These are phyloP conservation scores for Gnathonemus longibarbis DNA, from an alignment of 2,113 vertebrate genomes.

Conservation along the genomic window DNA sequence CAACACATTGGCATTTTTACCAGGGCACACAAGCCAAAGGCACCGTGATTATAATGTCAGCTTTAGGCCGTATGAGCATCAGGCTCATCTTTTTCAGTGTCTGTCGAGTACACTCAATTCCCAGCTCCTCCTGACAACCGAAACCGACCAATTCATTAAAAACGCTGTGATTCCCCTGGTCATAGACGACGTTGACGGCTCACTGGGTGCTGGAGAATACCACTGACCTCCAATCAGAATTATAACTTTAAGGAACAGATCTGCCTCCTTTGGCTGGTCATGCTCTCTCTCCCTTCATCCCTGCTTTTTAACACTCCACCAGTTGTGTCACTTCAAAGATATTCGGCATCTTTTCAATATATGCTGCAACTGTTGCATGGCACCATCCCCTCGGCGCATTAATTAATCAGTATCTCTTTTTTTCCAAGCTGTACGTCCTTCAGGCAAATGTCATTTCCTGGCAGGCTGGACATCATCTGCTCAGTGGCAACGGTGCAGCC, in stretches of 20 bases:
- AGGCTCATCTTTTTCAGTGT: neutral
- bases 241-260: neutral
- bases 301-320: neutral
- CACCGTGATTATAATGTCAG: neutral
- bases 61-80: neutral
- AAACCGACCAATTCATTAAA: neutral
- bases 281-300: neutral
- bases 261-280: neutral
- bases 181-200: neutral
- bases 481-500: neutral
- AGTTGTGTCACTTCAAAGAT: neutral
- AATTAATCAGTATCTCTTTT: neutral
- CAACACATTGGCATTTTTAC: neutral
- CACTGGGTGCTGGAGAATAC: neutral
- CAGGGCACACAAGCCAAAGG: neutral
- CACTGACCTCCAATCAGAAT: neutral
- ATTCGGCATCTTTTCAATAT: neutral
- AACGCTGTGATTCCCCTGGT: neutral
- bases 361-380: neutral
- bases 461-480: neutral
- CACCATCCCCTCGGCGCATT: neutral
- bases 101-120: neutral
- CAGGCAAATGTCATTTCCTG: slow-evolving; percentile 2
- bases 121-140: neutral
- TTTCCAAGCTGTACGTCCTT: neutral